Percentiles rank a stretch among this genome's conserved stretches.
Conservation (phyloP, 2,797 vertebrate species). For the Hydrolagus colliei region DNA sequence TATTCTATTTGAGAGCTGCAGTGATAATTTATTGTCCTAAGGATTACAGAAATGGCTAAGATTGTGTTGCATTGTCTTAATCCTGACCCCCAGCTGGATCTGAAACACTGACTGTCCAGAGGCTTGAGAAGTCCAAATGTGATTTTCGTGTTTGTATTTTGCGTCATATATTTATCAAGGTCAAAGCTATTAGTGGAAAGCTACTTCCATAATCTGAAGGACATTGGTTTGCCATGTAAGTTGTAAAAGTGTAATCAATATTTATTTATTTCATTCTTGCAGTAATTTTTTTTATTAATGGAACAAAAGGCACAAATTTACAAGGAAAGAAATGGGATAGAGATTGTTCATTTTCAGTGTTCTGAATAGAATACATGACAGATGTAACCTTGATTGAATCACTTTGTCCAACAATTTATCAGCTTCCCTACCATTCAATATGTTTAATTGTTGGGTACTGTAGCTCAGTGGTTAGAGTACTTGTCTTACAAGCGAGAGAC, state of each 20-base stretch:
- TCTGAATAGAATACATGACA: background rate
- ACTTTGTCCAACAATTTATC: background rate
- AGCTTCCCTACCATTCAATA: background rate
- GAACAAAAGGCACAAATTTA: background rate
- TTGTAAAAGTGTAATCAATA: constrained; percentile 13
- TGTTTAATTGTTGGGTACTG: too few relatives aligned
- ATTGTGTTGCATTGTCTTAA: background rate
- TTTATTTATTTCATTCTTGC: constrained; percentile 23
- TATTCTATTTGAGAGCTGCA: background rate
- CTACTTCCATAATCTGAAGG: background rate
- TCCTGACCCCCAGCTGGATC: too few relatives aligned
- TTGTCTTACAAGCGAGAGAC: too few relatives aligned
- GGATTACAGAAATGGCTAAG: background rate
- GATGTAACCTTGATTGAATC: background rate
- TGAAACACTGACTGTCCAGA: too few relatives aligned
- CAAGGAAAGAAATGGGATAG: background rate
- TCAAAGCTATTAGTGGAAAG: background rate
- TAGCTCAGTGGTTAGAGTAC: too few relatives aligned
- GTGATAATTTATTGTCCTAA: background rate
- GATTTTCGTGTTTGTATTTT: too few relatives aligned
- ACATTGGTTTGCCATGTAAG: background rate
- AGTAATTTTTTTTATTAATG: constrained; percentile 1
- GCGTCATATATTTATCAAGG: background rate
- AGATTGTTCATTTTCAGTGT: background rate
- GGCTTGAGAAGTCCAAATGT: too few relatives aligned